Conservation (phyloP, 2,888 invertebrate species). For the Parascotia fuliginaria region DNA sequence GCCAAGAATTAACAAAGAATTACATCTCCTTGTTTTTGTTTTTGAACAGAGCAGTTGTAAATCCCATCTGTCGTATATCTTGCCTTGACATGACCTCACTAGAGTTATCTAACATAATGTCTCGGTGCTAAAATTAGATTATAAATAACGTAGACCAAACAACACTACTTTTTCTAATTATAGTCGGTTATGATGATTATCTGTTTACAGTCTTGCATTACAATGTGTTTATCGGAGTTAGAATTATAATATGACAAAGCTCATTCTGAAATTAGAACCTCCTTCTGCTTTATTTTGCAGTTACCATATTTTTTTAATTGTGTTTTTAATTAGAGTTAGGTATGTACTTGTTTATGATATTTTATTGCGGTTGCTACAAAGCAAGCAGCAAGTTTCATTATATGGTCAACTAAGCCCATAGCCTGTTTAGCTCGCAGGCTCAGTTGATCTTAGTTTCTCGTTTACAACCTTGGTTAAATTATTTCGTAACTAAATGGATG, state of each 20-base stretch:
- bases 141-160: conserved; percentile 43
- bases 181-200: conserved; percentile 47
- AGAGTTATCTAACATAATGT: conserved; percentile 47
- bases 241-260: conserved; percentile 19
- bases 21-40: conserved; percentile 14
- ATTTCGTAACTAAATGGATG: conserved; percentile 14
- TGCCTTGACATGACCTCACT: conserved; percentile 45
- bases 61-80: conserved; percentile 41
- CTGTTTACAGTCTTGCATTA: conserved; percentile 44
- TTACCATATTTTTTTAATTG: conserved; percentile 14
- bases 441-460: neutral
- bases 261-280: conserved; percentile 14
- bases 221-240: conserved; percentile 37
- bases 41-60: conserved; percentile 19
- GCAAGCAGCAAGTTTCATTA: neutral
- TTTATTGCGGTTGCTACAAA: conserved; percentile 11
- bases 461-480: conserved; percentile 21
- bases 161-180: conserved; percentile 50
- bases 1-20: neutral
- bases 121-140: conserved; percentile 46
- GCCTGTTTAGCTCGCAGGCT: no score
- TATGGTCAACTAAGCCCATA: no score
- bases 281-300: conserved; percentile 24
- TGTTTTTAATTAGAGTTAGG: conserved; percentile 16
- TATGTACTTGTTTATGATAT: conserved; percentile 2